Evolutionary conservation across 2,113 vertebrate species (phyloP).

Genomic region (Syngnathus typhle): DNA sequence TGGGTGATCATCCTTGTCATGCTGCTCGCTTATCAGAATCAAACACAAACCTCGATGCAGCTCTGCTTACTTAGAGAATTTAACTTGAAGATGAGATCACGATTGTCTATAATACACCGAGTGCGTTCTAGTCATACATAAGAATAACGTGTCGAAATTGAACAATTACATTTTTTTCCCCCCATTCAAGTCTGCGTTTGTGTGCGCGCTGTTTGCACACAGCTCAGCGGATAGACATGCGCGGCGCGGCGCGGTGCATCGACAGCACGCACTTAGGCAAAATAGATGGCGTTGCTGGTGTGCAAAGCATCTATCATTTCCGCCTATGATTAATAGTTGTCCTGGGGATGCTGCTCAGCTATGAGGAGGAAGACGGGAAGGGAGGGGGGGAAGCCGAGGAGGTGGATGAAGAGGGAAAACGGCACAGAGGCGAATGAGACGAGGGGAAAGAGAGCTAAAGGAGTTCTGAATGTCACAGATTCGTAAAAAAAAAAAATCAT

Average conservation of each 20-base stretch:
- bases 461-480: neutral
- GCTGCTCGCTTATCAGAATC: conserved; percentile 9
- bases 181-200: conserved; percentile 3
- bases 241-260: conserved; percentile 40
- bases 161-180: neutral
- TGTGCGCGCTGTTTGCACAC: conserved; percentile 42
- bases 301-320: conserved; percentile 75
- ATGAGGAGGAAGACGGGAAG: conserved; percentile 18
- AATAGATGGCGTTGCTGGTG: conserved; percentile 69
- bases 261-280: conserved; percentile 66
- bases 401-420: conserved; percentile 7
- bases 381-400: conserved; percentile 1
- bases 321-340: conserved; percentile 73
- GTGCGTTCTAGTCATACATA: neutral
- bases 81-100: neutral
- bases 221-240: conserved; percentile 58
- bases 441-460: conserved; percentile 2
- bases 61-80: neutral
- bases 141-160: neutral
- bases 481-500: neutral
- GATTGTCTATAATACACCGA: neutral
- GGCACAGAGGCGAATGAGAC: conserved; percentile 13
- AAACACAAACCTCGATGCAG: neutral
- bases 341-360: conserved; percentile 64
- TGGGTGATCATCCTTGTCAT: neutral